Percentiles rank a stretch among this genome's conserved stretches.
phyloP scores from a whole-genome alignment of 2,888 invertebrate species.

The Chymomyza procnemis region DNA sequence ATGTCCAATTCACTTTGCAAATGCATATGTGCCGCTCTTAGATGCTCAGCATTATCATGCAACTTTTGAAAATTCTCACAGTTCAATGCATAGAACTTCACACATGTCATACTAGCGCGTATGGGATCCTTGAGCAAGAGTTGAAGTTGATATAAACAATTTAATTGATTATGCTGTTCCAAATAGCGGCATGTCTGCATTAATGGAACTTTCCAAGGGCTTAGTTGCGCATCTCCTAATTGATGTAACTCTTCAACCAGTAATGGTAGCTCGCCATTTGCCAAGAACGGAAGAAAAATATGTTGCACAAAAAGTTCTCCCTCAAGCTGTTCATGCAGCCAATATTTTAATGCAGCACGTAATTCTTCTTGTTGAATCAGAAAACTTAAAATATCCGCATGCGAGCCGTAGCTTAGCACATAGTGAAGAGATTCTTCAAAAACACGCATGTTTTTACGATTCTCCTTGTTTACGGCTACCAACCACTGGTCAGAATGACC shows the following conservation, averaged over 20 bases:
- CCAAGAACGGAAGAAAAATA: conserved; percentile 85
- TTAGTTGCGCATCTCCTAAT: conserved; percentile 84
- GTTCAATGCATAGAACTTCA: conserved; percentile 85
- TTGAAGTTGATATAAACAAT: conserved; percentile 87
- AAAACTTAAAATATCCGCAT: conserved; percentile 86
- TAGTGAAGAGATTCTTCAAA: conserved; percentile 91
- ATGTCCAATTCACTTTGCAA: conserved; percentile 82
- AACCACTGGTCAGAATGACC: conserved; percentile 28
- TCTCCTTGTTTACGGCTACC: conserved; percentile 40
- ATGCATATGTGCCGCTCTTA: conserved; percentile 83
- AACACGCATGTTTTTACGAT: conserved; percentile 76
- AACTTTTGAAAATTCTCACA: conserved; percentile 81
- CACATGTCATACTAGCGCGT: conserved; percentile 89
- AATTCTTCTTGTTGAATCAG: conserved; percentile 86
- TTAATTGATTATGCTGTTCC: conserved; percentile 83
- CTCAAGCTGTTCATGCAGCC: conserved; percentile 84
- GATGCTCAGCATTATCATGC: conserved; percentile 79
- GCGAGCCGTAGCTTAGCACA: conserved; percentile 88
- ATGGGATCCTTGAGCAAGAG: conserved; percentile 85
- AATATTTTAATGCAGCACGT: conserved; percentile 84
- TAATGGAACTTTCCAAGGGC: conserved; percentile 85
- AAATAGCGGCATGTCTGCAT: conserved; percentile 85
- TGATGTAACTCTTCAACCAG: conserved; percentile 83
- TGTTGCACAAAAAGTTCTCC: conserved; percentile 86
- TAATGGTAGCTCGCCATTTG: conserved; percentile 82